phyloP scores from a whole-genome alignment of 1,140 invertebrate species.

The Drosophila persimilis region DNA sequence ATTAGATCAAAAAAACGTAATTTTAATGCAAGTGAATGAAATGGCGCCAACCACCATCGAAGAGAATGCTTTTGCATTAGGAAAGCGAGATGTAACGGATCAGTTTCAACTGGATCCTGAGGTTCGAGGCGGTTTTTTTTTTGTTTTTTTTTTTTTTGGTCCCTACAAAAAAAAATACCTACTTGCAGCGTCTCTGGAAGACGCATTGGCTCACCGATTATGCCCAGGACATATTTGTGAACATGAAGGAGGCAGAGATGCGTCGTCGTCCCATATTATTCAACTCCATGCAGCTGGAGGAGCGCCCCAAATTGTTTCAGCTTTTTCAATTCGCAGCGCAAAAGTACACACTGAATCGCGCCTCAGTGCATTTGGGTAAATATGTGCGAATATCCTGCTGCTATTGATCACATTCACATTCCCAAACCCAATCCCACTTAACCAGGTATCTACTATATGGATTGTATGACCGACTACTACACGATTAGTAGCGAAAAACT shows the following conservation, averaged over 20 bases:
- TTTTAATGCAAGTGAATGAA: neutral
- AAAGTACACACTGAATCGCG: slow-evolving; percentile 38
- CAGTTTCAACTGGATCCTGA: slow-evolving; percentile 20
- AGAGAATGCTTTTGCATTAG: slow-evolving; percentile 34
- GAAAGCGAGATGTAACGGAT: slow-evolving; percentile 7
- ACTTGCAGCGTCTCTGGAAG: slow-evolving; percentile 36
- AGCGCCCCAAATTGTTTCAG: slow-evolving; percentile 37
- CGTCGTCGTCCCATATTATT: slow-evolving; percentile 39
- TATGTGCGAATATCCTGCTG: neutral
- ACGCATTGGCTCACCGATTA: slow-evolving; percentile 58
- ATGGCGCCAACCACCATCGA: slow-evolving; percentile 32
- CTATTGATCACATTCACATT: neutral
- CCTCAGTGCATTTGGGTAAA: slow-evolving; percentile 57
- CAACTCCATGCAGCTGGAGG: slow-evolving; percentile 35
- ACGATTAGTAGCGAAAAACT: slow-evolving; percentile 50
- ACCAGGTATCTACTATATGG: slow-evolving; percentile 60
- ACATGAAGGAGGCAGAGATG: slow-evolving; percentile 54
- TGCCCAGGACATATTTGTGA: slow-evolving; percentile 55
- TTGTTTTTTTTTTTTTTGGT: neutral
- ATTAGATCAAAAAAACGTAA: neutral
- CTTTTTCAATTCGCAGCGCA: slow-evolving; percentile 25
- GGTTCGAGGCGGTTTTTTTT: slow-evolving; percentile 16
- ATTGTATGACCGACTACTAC: slow-evolving; percentile 50
- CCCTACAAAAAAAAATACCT: neutral
- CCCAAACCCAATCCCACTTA: neutral